Evolutionary conservation across 2,888 invertebrate genomes (phyloP).

Genomic region (Cheilosia scutellata): DNA sequence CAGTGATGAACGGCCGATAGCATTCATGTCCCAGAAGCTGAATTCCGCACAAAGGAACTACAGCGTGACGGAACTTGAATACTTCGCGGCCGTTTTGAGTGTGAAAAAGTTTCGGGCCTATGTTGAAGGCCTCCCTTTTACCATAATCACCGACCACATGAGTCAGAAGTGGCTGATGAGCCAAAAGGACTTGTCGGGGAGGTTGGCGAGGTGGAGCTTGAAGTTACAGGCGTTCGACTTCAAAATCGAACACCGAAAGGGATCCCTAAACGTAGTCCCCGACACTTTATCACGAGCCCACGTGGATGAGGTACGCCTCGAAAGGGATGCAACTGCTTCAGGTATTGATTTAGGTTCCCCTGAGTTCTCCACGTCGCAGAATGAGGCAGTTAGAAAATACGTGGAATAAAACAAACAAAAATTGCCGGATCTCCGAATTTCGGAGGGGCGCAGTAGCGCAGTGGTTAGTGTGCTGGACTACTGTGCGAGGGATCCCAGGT

Average conservation of each 20-base stretch:
- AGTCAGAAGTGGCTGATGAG: neutral
- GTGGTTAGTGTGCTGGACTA: too few relatives aligned
- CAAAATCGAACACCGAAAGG: neutral
- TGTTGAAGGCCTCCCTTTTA: neutral
- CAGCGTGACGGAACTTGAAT: neutral
- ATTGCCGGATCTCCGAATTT: too few relatives aligned
- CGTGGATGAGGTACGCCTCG: neutral
- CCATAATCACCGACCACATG: too few relatives aligned
- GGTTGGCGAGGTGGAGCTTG: neutral
- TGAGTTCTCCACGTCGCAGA: too few relatives aligned
- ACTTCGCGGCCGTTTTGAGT: neutral
- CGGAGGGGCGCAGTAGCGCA: too few relatives aligned
- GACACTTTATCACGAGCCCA: neutral
- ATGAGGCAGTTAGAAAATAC: too few relatives aligned
- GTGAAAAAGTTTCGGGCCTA: neutral
- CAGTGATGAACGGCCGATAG: neutral
- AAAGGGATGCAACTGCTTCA: too few relatives aligned
- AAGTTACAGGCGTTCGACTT: neutral
- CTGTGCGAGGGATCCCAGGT: too few relatives aligned
- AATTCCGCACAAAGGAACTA: neutral
- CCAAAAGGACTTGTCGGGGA: neutral
- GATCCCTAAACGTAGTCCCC: neutral
- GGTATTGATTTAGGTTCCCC: too few relatives aligned
- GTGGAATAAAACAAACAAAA: too few relatives aligned
- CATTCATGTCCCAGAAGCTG: neutral